Evolutionary conservation across 2,888 invertebrate species (phyloP).

Genomic region (Protophormia terraenovae): DNA sequence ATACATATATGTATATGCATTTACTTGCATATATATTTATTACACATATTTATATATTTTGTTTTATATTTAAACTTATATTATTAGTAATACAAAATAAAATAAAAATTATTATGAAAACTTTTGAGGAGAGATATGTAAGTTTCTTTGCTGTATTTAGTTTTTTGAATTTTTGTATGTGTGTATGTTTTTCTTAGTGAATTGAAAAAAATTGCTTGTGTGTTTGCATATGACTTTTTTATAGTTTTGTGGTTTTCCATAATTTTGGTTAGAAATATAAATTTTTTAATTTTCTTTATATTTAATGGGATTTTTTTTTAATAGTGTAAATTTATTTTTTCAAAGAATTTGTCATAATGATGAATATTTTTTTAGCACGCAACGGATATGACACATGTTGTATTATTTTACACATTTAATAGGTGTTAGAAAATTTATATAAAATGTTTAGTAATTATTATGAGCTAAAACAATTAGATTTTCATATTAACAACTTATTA

Average conservation of each 20-base stretch:
- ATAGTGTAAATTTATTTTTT: constrained; percentile 17
- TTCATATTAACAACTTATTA: too few species aligned
- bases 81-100: background rate
- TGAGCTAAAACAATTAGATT: too few species aligned
- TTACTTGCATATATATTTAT: background rate
- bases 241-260: constrained; percentile 13
- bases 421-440: background rate
- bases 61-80: background rate
- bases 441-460: too few species aligned
- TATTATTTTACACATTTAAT: background rate
- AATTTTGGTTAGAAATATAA: background rate
- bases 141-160: constrained; percentile 9
- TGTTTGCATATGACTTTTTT: background rate
- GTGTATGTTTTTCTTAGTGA: background rate
- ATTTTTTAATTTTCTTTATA: background rate
- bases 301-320: background rate
- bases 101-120: constrained; percentile 12
- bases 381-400: constrained; percentile 32
- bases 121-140: constrained; percentile 3
- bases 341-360: constrained; percentile 1
- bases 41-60: background rate
- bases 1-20: background rate
- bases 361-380: background rate
- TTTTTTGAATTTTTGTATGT: background rate
- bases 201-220: constrained; percentile 7